phyloP scores from a whole-genome alignment of 23 tunicate genomes.

The Ciona savignyi region DNA sequence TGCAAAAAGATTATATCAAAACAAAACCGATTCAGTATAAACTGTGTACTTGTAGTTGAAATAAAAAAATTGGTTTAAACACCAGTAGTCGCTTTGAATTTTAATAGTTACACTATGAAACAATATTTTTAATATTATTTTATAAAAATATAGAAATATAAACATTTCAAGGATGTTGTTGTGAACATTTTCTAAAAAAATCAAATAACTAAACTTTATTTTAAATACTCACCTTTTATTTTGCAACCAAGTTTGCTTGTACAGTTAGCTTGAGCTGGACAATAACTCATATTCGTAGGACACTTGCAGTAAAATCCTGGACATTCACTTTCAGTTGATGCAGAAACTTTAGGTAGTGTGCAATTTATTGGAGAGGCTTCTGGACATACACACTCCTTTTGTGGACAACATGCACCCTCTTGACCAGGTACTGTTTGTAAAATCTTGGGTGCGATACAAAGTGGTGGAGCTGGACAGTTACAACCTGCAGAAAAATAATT shows the following conservation, averaged over 20 bases:
- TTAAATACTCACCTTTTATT: not conserved
- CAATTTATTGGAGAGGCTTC: not conserved
- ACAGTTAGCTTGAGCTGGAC: not conserved
- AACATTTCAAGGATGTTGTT: not conserved
- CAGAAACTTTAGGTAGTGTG: not conserved
- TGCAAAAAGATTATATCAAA: no score
- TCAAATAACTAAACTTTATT: not conserved
- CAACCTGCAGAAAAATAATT: not conserved
- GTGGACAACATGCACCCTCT: not conserved
- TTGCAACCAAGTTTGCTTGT: slow-evolving; percentile 1
- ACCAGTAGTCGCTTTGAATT: no score
- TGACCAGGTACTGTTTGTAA: not conserved
- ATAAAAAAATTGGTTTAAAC: no score
- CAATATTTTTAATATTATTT: no score
- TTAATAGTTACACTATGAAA: no score
- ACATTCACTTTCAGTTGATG: not conserved
- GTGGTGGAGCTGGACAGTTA: not conserved
- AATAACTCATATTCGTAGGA: not conserved
- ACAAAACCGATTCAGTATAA: no score
- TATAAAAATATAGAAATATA: no score
- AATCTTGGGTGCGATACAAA: not conserved
- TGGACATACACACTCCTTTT: not conserved
- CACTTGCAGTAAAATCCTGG: not conserved
- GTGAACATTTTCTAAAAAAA: not conserved
- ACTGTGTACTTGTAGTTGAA: no score